A percentile compares a stretch with the other conserved stretches of the same genome.
These are phyloP conservation scores for Varanus salvator DNA, from an alignment of 2,113 vertebrate species.

Conservation along the genomic window DNA sequence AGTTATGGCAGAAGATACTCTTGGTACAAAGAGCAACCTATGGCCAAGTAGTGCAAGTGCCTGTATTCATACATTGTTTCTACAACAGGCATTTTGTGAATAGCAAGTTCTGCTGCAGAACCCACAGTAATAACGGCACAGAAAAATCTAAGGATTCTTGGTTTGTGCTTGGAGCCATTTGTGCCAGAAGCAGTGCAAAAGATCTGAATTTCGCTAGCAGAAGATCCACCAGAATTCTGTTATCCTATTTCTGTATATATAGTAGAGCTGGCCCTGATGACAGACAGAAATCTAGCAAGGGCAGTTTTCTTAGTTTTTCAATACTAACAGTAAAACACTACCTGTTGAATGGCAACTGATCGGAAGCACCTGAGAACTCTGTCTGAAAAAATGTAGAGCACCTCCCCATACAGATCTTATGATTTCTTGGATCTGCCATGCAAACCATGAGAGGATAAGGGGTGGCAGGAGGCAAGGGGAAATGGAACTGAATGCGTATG, in stretches of 20 bases:
- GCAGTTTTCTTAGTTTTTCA: not conserved
- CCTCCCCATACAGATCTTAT: not conserved
- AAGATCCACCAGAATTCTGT: not conserved
- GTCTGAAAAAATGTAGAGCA: not conserved
- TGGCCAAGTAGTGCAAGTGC: not conserved
- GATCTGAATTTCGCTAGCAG: not conserved
- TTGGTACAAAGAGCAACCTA: not conserved
- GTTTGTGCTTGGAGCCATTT: not conserved
- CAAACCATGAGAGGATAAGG: not conserved
- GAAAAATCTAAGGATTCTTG: not conserved
- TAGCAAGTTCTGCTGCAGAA: not conserved
- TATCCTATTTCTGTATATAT: not conserved
- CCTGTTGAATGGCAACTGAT: not conserved
- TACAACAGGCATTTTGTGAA: not conserved
- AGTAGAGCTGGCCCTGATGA: no score
- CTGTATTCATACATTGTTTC: not conserved
- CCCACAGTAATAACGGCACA: not conserved
- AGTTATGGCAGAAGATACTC: not conserved
- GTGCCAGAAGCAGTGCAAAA: not conserved
- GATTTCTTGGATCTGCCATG: not conserved
- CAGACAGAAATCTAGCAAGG: no score
- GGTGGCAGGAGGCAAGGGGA: not conserved
- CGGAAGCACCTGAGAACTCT: not conserved
- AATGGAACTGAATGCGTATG: not conserved
- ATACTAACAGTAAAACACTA: not conserved